phyloP scores from a whole-genome alignment of 2,797 vertebrate species.

The Monodelphis domestica region DNA sequence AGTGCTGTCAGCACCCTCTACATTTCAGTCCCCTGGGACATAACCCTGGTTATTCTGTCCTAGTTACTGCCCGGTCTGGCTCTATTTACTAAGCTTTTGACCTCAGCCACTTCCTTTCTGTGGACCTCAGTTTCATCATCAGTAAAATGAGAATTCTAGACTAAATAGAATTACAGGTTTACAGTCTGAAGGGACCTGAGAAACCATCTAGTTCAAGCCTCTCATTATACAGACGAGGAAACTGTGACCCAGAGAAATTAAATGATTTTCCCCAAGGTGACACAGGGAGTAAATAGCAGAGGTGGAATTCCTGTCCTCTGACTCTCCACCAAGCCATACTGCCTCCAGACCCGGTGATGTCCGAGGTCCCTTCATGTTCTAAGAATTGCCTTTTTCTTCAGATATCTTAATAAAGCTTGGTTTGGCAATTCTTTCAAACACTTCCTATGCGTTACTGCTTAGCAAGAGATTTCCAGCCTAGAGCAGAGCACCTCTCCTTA shows the following conservation, averaged over 20 bases:
- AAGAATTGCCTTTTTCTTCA: neutral
- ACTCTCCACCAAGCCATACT: neutral
- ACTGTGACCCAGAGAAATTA: neutral
- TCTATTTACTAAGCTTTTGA: neutral
- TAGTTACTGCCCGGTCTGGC: neutral
- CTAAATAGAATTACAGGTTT: neutral
- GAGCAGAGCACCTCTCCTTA: neutral
- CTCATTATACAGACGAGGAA: neutral
- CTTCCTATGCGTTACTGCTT: neutral
- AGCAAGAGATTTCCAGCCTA: neutral
- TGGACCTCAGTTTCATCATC: neutral
- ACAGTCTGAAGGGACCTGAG: neutral
- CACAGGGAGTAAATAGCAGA: neutral
- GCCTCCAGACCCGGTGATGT: neutral
- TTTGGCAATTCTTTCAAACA: neutral
- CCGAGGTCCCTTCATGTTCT: neutral
- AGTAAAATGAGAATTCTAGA: neutral
- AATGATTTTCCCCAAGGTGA: neutral
- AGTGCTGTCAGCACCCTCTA: neutral
- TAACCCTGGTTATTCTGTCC: neutral
- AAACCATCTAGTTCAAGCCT: neutral
- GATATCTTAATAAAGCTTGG: neutral
- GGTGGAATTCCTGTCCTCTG: neutral
- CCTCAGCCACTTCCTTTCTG: neutral
- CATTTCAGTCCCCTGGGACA: neutral